Evolutionary conservation across 2,113 vertebrate genomes (phyloP).

Genomic region (Pionites leucogaster): DNA sequence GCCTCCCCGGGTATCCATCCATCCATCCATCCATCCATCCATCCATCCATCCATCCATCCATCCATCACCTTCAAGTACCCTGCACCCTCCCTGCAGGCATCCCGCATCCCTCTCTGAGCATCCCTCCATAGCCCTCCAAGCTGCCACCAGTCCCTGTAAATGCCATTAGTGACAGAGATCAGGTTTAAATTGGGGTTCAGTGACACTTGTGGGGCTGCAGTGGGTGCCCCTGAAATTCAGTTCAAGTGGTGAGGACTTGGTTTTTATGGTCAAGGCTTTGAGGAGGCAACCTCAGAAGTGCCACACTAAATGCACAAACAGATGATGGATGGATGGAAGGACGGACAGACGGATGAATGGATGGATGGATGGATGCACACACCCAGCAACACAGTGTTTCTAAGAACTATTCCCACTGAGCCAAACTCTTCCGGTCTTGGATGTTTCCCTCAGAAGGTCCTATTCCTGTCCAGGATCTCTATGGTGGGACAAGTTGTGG

Average conservation of each 20-base stretch:
- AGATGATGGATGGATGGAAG: not conserved
- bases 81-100: not conserved
- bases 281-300: conserved; percentile 22
- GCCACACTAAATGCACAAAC: not conserved
- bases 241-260: conserved; percentile 57
- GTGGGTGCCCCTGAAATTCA: conserved; percentile 64
- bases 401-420: not conserved
- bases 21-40: not conserved
- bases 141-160: conserved; percentile 66
- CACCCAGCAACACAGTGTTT: not conserved
- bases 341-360: not conserved
- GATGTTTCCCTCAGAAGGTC: not conserved
- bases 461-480: not conserved
- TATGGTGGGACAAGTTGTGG: conserved; percentile 5
- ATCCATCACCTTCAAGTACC: not conserved
- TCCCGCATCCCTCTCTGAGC: not conserved
- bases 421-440: not conserved
- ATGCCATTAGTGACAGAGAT: conserved; percentile 72
- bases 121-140: not conserved
- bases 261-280: conserved; percentile 73
- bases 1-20: not conserved
- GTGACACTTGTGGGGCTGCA: conserved; percentile 54
- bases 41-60: not conserved
- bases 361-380: not conserved
- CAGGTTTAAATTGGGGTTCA: conserved; percentile 63